Conservation (phyloP, 2,888 invertebrate genomes). For the Leucania comma region DNA sequence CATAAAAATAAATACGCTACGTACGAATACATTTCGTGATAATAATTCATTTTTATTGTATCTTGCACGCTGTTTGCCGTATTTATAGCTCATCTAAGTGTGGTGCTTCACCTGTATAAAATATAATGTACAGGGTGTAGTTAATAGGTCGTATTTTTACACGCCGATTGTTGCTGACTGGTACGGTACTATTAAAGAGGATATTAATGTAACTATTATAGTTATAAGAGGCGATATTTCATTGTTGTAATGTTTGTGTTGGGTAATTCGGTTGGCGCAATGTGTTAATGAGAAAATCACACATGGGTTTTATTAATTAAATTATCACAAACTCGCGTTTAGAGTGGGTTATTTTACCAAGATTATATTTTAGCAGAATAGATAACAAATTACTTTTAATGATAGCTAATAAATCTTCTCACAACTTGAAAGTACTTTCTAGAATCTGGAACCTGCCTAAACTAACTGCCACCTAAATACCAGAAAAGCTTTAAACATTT, state of each 20-base stretch:
- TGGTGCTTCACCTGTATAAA: constrained; percentile 84
- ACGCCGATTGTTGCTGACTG: constrained; percentile 73
- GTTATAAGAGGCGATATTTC: constrained; percentile 59
- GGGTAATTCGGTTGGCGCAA: constrained; percentile 31
- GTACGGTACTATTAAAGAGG: constrained; percentile 61
- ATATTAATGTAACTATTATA: constrained; percentile 67
- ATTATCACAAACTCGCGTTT: constrained; percentile 18
- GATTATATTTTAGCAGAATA: neutral
- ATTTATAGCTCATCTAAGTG: constrained; percentile 88
- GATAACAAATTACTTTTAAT: neutral
- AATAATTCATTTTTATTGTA: constrained; percentile 90
- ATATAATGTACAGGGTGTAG: constrained; percentile 84
- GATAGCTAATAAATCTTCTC: neutral
- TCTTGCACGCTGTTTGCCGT: constrained; percentile 88
- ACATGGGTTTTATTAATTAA: constrained; percentile 49
- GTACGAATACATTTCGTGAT: constrained; percentile 85
- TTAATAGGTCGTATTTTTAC: constrained; percentile 81
- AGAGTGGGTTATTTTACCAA: neutral
- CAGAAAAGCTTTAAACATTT: constrained; percentile 17
- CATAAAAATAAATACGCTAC: constrained; percentile 81
- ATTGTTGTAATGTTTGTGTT: constrained; percentile 44
- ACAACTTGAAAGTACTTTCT: neutral
- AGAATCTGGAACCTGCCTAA: neutral
- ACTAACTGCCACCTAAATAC: neutral
- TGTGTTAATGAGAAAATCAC: constrained; percentile 48